Base-by-base conservation (phyloP, 2,888 invertebrate species). In the Chloroclysta siterata region DNA sequence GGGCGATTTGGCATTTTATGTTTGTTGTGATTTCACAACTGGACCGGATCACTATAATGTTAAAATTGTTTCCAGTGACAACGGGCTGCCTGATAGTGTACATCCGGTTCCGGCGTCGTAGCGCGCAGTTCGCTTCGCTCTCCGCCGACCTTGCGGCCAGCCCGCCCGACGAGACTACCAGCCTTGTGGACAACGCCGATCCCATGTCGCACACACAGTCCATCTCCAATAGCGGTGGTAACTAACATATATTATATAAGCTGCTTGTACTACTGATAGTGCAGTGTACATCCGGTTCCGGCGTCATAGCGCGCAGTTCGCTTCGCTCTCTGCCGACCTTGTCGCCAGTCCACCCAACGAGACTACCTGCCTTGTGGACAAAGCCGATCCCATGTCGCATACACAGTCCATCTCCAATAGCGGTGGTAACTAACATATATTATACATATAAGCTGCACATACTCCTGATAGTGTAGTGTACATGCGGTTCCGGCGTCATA, bases 31-130 rank as follows among this genome's bases (percentile, higher is more conserved):
- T n/a, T n/a, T n/a, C n/a, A n/a, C n/a, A n/a, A n/a, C n/a, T n/a
- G n/a, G n/a, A n/a, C n/a, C n/a, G n/a, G n/a, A n/a, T n/a, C n/a
- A n/a, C n/a, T n/a, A n/a, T n/a, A n/a, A n/a, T n/a, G n/a, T n/a
- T n/a, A n/a, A n/a, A 50, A n/a, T 29, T 51, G 11, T n/a, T 15
- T 54, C 0, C 85, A 95, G 97, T 97, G 53, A 97, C 97, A 0
- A 94, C 96, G 4, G 96, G 97, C 0, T 97, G 97, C 77, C 91
- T 98, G 63, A 95, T 98, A 36, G 86, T 98, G 60, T 97, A 97
- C 87, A 96, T 97, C 78, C 94, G 98, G 41, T 96, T 96, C 81
- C 95, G 95, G 53, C 94, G 95, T 44, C 95, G 96, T 66, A 95
- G 95, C 74, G 94, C 95, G n/a, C 94, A 94, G 73, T 95, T 95